Evolutionary conservation across 2,113 vertebrate species (phyloP).

Genomic region (Gymnocephalus cernua): DNA sequence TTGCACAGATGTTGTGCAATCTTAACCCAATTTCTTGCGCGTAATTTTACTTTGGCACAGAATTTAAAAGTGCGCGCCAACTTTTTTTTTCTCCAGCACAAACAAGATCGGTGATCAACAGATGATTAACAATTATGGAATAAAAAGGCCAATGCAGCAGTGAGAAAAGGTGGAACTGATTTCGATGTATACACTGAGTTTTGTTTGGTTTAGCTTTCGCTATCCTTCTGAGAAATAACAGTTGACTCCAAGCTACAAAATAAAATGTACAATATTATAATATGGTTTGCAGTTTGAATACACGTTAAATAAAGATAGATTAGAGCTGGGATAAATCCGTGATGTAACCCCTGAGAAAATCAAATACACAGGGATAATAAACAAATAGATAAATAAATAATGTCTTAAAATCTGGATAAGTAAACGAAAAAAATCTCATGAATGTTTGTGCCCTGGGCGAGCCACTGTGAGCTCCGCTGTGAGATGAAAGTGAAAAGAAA

Average conservation of each 20-base stretch:
- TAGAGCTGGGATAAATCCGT: constrained; percentile 73
- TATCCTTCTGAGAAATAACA: constrained; percentile 19
- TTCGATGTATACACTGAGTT: neutral
- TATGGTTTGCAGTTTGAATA: constrained; percentile 51
- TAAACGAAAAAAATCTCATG: constrained; percentile 83
- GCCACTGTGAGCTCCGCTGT: constrained; percentile 93
- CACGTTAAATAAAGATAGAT: constrained; percentile 66
- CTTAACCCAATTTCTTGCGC: constrained; percentile 23
- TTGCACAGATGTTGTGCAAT: constrained; percentile 48
- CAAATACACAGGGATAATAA: constrained; percentile 81
- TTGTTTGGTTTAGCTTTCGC: neutral
- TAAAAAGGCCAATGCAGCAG: neutral
- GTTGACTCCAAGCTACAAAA: constrained; percentile 35
- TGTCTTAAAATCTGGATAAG: constrained; percentile 87
- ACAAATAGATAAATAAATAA: constrained; percentile 86
- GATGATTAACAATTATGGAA: neutral
- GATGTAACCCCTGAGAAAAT: constrained; percentile 75
- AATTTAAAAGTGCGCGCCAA: neutral
- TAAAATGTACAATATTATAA: constrained; percentile 36
- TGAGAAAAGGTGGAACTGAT: constrained; percentile 14
- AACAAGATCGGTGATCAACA: constrained; percentile 14
- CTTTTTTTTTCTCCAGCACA: neutral
- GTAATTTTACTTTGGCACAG: constrained; percentile 10
- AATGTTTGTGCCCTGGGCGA: constrained; percentile 93
- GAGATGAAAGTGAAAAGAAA: constrained; percentile 99